Evolutionary conservation across 2,113 vertebrate species (phyloP).

Genomic region (Hemiprocne comata): DNA sequence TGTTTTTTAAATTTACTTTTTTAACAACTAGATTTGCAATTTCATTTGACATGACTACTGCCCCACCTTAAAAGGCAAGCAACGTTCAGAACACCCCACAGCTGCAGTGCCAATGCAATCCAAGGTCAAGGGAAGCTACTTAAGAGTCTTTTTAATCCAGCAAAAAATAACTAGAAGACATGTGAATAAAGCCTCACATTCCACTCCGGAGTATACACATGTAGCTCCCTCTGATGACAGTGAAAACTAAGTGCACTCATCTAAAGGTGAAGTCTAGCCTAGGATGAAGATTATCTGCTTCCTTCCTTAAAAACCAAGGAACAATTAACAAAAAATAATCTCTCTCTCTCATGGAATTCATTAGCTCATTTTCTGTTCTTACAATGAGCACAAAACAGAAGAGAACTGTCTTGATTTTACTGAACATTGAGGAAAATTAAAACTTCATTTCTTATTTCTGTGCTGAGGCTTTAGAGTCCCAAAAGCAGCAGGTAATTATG

Average conservation of each 20-base stretch:
- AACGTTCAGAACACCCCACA: constrained; percentile 47
- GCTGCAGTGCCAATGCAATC: neutral
- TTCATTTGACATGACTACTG: constrained; percentile 59
- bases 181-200: neutral
- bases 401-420: neutral
- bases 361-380: neutral
- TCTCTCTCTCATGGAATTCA: neutral
- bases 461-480: neutral
- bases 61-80: constrained; percentile 50
- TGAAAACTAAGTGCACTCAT: neutral
- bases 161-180: neutral
- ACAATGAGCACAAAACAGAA: neutral
- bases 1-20: constrained; percentile 81
- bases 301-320: neutral
- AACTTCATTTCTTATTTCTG: constrained; percentile 14
- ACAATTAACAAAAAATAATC: neutral
- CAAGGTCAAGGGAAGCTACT: neutral
- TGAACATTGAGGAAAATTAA: neutral
- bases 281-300: neutral
- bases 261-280: neutral
- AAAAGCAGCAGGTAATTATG: neutral
- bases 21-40: constrained; percentile 76
- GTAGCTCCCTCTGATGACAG: constrained; percentile 36
- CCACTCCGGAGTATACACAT: neutral
- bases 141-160: neutral